Evolutionary conservation across 2,113 vertebrate species (phyloP).

Genomic region (Siniperca knerii): DNA sequence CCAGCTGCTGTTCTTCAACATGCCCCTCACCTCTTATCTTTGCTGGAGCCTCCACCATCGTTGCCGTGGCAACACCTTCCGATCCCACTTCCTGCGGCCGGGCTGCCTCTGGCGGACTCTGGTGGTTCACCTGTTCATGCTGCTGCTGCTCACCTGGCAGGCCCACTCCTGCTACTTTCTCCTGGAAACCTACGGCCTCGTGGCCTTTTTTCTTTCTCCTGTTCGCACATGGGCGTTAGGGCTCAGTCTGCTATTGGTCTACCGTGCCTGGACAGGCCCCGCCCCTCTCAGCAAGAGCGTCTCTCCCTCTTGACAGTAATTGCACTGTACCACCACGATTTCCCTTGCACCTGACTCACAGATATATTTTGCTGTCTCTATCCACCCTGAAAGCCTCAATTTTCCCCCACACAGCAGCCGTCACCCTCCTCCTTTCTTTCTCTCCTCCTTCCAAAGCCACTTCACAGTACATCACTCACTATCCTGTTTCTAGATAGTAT

Average conservation of each 20-base stretch:
- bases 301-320: slow-evolving; percentile 83
- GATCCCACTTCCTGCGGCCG: slow-evolving; percentile 86
- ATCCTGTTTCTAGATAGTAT: slow-evolving; percentile 60
- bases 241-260: slow-evolving; percentile 85
- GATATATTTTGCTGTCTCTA: slow-evolving; percentile 58
- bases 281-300: slow-evolving; percentile 84
- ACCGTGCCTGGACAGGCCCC: slow-evolving; percentile 88
- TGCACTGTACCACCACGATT: slow-evolving; percentile 43
- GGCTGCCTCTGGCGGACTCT: slow-evolving; percentile 74
- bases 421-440: background rate
- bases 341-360: slow-evolving; percentile 55
- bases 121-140: slow-evolving; percentile 85
- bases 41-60: slow-evolving; percentile 94
- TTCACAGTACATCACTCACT: slow-evolving; percentile 46
- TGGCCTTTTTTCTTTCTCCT: slow-evolving; percentile 92
- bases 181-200: slow-evolving; percentile 89
- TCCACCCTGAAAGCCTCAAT: slow-evolving; percentile 28
- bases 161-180: slow-evolving; percentile 92
- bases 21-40: slow-evolving; percentile 92
- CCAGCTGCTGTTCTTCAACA: slow-evolving; percentile 94
- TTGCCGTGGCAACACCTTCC: slow-evolving; percentile 88
- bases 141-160: slow-evolving; percentile 92
- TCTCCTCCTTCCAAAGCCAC: slow-evolving; percentile 38
- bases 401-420: background rate
- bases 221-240: slow-evolving; percentile 90